A percentile compares a stretch with the other conserved stretches of the same genome.
phyloP scores from a whole-genome alignment of 2,113 vertebrate species.

The Oncorhynchus tshawytscha region DNA sequence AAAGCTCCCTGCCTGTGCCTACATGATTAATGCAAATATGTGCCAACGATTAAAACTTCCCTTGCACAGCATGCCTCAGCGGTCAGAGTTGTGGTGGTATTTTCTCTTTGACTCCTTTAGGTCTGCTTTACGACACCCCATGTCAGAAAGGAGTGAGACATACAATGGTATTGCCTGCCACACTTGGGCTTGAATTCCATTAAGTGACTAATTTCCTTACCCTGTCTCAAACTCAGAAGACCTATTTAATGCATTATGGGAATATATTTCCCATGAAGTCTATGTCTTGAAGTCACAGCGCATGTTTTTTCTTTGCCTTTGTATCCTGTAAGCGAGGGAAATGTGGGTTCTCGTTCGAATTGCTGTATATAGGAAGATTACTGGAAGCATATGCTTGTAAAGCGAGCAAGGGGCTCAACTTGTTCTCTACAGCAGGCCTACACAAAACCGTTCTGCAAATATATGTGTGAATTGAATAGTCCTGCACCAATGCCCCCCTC shows the following conservation, averaged over 20 bases:
- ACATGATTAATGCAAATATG: constrained; percentile 35
- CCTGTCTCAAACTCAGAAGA: constrained; percentile 48
- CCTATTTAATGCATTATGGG: constrained; percentile 50
- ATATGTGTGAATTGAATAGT: too few species aligned
- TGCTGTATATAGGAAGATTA: too few species aligned
- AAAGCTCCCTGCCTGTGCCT: too few species aligned
- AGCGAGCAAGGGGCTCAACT: background rate
- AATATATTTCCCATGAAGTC: background rate
- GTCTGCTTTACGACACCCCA: constrained; percentile 21
- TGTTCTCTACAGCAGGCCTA: background rate
- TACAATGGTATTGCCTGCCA: constrained; percentile 21
- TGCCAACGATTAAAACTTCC: constrained; percentile 31
- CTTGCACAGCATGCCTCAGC: constrained; percentile 37
- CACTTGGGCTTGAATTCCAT: constrained; percentile 53
- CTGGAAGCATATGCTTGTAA: too few species aligned
- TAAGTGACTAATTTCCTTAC: constrained; percentile 52
- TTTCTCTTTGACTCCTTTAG: constrained; percentile 28
- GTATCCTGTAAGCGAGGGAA: background rate
- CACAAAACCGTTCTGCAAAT: too few species aligned
- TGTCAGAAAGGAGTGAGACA: constrained; percentile 50
- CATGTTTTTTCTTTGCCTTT: constrained; percentile 9
- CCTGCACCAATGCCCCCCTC: too few species aligned
- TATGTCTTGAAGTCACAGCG: constrained; percentile 25
- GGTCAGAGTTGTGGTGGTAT: constrained; percentile 31
- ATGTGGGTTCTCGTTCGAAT: background rate